Conservation (phyloP, 2,888 invertebrate genomes). For the Hymenopus coronatus region DNA sequence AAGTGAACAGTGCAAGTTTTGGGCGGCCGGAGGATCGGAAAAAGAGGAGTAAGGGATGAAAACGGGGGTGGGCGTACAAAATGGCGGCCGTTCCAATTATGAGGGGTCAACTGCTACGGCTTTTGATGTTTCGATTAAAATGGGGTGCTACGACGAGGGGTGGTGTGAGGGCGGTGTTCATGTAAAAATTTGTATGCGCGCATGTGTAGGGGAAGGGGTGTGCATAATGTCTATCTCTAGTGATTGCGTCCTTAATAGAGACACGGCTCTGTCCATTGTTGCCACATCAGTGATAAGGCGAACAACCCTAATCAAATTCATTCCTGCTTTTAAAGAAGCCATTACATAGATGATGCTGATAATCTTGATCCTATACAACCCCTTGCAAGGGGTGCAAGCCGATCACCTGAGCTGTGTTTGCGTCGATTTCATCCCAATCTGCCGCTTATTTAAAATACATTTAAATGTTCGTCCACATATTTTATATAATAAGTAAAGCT, state of each 20-base stretch:
- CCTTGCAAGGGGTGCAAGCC: too few relatives aligned
- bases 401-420: too few relatives aligned
- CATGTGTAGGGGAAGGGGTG: background rate
- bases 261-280: background rate
- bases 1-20: slow-evolving; percentile 33
- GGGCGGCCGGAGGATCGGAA: background rate
- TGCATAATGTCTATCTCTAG: background rate
- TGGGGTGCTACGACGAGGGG: background rate
- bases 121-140: slow-evolving; percentile 20
- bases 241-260: background rate
- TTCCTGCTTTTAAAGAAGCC: background rate
- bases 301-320: background rate
- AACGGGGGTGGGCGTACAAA: slow-evolving; percentile 13
- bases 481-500: too few relatives aligned
- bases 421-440: too few relatives aligned
- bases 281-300: background rate
- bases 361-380: too few relatives aligned
- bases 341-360: background rate
- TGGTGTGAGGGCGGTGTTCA: background rate
- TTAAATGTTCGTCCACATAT: too few relatives aligned
- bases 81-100: slow-evolving; percentile 26
- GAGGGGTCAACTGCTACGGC: slow-evolving; percentile 16
- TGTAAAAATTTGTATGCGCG: background rate
- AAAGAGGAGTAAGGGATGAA: background rate
- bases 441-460: too few relatives aligned